Evolutionary conservation across 2,113 vertebrate genomes (phyloP), one percentile per base, ranked within the genome.

Genomic region (Junco hyemalis): DNA sequence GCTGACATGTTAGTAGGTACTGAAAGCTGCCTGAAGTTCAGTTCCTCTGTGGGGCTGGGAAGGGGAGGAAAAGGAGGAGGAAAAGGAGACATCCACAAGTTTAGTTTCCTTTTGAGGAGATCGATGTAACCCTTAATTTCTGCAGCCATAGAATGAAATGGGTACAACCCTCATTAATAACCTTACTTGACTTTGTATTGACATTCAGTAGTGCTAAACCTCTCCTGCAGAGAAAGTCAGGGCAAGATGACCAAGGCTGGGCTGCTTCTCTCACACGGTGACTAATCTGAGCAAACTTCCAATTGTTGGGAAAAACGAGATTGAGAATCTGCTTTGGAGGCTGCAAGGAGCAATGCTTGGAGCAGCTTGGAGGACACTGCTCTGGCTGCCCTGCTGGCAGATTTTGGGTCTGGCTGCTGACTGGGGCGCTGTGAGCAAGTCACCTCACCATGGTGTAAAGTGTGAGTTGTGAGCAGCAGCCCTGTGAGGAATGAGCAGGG

Each of bases 21-120:
- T 56, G 47, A 73, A 83, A 83, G 71, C 79, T 90, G 38, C 69
- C 40, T 70, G 28, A 56, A 59, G 28, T 31, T 42, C 26, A 19
- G 1, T 70, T 88, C 28, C 26, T 40, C 0, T 14, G 3, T 17
- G 17, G 36, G 25, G 1, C 57, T 82, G n/a, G 5, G 60, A 68
- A 54, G 40, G 61, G 25, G 54, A 61, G 23, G 44, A 13, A 83
- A 63, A 70, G 59, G 8, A 80, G 45, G 31, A 86, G 64, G 35
- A 44, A 12, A 47, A 72, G 17, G 38, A 53, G 23, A 31, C 13
- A 33, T 38, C 69, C 26, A 18, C 8, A 29, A 26, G 53, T 12
- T 83, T 64, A n/a, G 5, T 83, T 81, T 76, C 57, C 22, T 70
- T 66, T 26, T 61, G 28, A 15, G 35, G 26, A 82, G 22, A 19